Percentiles rank a stretch among this genome's conserved stretches.
These are phyloP conservation scores for Paramuricea clavata DNA, from an alignment of 92 coral and sea anemone species.

Conservation along the genomic window DNA sequence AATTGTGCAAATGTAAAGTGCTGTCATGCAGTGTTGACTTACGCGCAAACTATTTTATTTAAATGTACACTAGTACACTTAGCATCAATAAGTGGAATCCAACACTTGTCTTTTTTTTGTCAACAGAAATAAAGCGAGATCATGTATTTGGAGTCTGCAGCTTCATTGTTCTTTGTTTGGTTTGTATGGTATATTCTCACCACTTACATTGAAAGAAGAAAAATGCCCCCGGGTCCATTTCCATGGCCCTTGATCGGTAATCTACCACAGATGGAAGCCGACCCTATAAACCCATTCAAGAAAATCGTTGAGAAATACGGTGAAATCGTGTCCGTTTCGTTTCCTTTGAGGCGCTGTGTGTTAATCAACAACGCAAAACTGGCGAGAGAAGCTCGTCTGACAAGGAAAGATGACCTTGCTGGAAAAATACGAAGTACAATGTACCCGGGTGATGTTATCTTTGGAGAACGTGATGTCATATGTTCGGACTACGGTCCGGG, in stretches of 20 bases:
- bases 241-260: constrained; percentile 75
- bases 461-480: constrained; percentile 34
- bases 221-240: constrained; percentile 68
- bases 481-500: constrained; percentile 29
- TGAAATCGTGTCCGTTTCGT: constrained; percentile 50
- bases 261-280: constrained; percentile 36
- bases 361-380: constrained; percentile 59
- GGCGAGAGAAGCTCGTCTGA: constrained; percentile 62
- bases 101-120: neutral
- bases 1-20: neutral
- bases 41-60: neutral
- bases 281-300: constrained; percentile 35
- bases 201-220: constrained; percentile 16
- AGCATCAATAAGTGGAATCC: neutral
- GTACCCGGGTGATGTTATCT: constrained; percentile 38
- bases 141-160: constrained; percentile 32
- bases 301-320: constrained; percentile 56
- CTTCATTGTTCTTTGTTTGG: constrained; percentile 15
- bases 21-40: neutral
- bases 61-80: neutral
- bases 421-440: constrained; percentile 52
- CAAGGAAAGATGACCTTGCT: constrained; percentile 54
- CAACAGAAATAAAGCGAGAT: constrained; percentile 2
- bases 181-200: constrained; percentile 11
- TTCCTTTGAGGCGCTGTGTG: constrained; percentile 57